Base-by-base conservation (phyloP, 2,888 invertebrate genomes). In the Scaptomyza parva region DNA sequence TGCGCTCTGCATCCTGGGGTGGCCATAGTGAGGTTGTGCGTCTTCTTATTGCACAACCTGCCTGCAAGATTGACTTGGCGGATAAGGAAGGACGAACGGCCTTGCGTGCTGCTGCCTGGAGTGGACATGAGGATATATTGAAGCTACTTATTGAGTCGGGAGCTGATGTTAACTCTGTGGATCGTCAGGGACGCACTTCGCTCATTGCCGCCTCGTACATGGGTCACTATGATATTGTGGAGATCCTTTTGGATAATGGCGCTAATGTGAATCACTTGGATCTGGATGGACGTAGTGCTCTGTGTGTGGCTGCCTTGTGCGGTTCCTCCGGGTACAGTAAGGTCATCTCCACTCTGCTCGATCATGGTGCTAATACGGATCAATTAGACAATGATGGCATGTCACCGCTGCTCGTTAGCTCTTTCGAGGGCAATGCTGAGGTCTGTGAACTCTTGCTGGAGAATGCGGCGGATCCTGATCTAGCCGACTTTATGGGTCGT, bases 201-300 rank as follows among this genome's bases (percentile, higher is more conserved):
- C 93, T 98, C 41, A 96, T 98, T 72, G 98, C 98, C 0, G 98
- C 98, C 17, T 97, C 98, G 0, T 98, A 98, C 92, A 98, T 98
- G 98, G 97, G 97, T 0, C 97, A 98, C 92, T 95, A 95, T n/a
- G 96, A 97, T 86, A 97, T 97, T 68, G 97, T 97, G 24, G 95
- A 96, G 67, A 95, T 95, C 71, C 92, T 98, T 40, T 92, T 98
- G 9, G 96, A 96, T 78, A 95, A 95, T 64, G 96, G 96, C 1
- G 97, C 97, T 0, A 93, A 95, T 84, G 95, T 97, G 20, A 96
- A 97, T 91, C 97, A 97, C 84, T 95, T 96, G 0, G 97, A 97
- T 86, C 94, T 96, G 61, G 97, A 97, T 88, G 97, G 97, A 39
- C 94, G 97, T 74, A 97, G 97, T 17, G 97, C 97, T 0, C 92